These are phyloP conservation scores for Leptodactylus fallax DNA, from an alignment of 2,797 vertebrate genomes.

Conservation along the genomic window DNA sequence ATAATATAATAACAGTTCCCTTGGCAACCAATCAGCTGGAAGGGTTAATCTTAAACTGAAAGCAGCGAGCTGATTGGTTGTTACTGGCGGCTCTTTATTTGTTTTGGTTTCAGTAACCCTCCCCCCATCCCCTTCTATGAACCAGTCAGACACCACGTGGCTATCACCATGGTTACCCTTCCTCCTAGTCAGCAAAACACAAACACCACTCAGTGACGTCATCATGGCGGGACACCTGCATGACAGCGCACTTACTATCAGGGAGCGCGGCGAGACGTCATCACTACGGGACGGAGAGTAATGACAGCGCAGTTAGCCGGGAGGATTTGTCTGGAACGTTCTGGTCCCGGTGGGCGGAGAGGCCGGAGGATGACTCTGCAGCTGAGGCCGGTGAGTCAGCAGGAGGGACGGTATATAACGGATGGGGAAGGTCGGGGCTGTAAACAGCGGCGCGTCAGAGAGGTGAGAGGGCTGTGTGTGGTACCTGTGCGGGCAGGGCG, in stretches of 20 bases:
- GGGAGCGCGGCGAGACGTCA: constrained; percentile 11
- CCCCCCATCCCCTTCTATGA: no score
- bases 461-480: constrained; percentile 18
- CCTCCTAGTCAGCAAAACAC: constrained; percentile 17
- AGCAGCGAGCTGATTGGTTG: neutral
- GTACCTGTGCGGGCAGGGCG: neutral
- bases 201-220: neutral
- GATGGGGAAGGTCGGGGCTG: neutral
- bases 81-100: neutral
- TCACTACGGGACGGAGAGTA: neutral
- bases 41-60: neutral
- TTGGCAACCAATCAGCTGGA: neutral
- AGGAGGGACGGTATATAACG: constrained; percentile 44
- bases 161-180: constrained; percentile 33
- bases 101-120: neutral
- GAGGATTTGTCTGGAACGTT: constrained; percentile 42
- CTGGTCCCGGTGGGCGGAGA: constrained; percentile 42
- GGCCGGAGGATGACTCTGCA: constrained; percentile 42
- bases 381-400: constrained; percentile 53
- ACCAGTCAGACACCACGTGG: neutral
- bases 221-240: neutral
- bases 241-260: neutral
- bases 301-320: constrained; percentile 11
- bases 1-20: neutral
- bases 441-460: neutral